These are phyloP conservation scores for Platysteira castanea DNA, from an alignment of 2,113 vertebrate species.

Conservation along the genomic window DNA sequence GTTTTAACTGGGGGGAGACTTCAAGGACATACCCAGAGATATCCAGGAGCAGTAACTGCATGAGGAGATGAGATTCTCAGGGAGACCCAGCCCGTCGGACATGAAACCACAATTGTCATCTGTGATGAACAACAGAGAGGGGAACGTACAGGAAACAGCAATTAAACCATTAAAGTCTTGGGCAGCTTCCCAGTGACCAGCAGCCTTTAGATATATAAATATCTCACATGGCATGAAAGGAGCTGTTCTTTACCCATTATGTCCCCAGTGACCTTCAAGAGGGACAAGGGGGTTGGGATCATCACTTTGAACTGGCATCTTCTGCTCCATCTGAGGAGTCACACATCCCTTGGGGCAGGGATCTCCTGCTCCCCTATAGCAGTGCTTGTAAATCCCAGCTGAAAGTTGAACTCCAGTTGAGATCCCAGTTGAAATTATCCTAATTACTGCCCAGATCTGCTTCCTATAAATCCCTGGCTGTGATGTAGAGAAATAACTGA, in stretches of 20 bases:
- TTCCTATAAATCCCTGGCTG: not conserved
- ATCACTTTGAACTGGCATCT: not conserved
- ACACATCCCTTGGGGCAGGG: fast-evolving
- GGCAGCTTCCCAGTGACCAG: conserved; percentile 21
- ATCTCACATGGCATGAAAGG: not conserved
- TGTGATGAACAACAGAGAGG: conserved; percentile 48
- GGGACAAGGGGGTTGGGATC: not conserved
- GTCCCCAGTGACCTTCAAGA: not conserved
- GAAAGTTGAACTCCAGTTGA: not conserved
- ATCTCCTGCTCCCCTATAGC: not conserved
- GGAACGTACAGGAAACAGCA: conserved; percentile 43
- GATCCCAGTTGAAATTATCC: not conserved
- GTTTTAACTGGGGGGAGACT: not conserved
- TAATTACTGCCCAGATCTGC: not conserved
- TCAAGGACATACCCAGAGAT: not conserved
- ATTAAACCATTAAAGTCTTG: conserved; percentile 49
- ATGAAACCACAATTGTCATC: conserved; percentile 37
- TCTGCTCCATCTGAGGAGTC: not conserved
- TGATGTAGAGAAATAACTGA: not conserved
- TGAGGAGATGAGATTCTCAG: not conserved
- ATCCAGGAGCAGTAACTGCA: not conserved
- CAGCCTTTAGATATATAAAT: conserved; percentile 23
- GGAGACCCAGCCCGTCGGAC: not conserved
- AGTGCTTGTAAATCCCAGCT: not conserved
- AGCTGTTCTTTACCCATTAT: not conserved